Conservation (phyloP, 92 coral and sea anemone genomes). For the Epizoanthus illoricatus region DNA sequence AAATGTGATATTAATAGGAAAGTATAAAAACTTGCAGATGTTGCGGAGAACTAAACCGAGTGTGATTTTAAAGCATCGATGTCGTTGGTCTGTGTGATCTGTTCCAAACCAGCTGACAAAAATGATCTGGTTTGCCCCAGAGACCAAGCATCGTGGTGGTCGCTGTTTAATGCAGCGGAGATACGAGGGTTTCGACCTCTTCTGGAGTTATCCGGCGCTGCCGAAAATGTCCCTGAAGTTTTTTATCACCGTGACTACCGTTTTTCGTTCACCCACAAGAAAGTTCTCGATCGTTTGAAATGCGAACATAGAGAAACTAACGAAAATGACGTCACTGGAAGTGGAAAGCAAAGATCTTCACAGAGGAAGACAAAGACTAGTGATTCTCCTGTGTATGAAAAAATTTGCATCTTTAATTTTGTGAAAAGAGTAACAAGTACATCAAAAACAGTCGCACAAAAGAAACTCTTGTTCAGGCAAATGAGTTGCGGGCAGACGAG, state of each 20-base stretch:
- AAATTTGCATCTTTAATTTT: conserved; percentile 29
- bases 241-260: conserved; percentile 39
- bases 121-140: conserved; percentile 46
- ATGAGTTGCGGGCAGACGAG: conserved; percentile 46
- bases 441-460: conserved; percentile 31
- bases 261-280: conserved; percentile 34
- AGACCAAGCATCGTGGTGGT: conserved; percentile 44
- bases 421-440: conserved; percentile 40
- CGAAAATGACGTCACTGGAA: conserved; percentile 24
- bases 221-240: conserved; percentile 35
- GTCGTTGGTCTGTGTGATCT: conserved; percentile 38
- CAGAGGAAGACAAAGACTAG: conserved; percentile 41
- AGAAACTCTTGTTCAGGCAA: conserved; percentile 48
- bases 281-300: conserved; percentile 18
- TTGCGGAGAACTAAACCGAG: conserved; percentile 21
- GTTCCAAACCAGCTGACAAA: conserved; percentile 31
- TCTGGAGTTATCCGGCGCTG: conserved; percentile 33
- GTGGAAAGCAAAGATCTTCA: conserved; percentile 38
- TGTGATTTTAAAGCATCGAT: conserved; percentile 19
- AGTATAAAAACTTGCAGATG: conserved; percentile 3
- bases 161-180: conserved; percentile 41
- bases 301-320: conserved; percentile 10
- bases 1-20: conserved; percentile 15
- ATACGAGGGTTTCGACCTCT: conserved; percentile 45
- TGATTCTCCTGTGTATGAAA: conserved; percentile 48